phyloP scores from a whole-genome alignment of 1,140 invertebrate species.

The Drosophila watanabei region DNA sequence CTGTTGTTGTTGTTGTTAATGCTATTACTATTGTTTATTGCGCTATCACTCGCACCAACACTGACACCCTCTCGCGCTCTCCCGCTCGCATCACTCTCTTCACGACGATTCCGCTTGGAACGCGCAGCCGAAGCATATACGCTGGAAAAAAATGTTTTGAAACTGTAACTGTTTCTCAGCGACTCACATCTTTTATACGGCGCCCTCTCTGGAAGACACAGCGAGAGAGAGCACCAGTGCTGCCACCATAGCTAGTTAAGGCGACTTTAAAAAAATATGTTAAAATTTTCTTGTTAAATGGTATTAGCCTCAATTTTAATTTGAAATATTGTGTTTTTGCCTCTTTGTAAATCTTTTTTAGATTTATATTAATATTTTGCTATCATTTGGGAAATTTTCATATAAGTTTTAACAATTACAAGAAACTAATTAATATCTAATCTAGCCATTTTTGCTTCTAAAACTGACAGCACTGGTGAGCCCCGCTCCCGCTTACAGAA shows the following conservation, averaged over 20 bases:
- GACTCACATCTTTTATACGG: constrained; percentile 4
- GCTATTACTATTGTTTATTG: constrained; percentile 18
- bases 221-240: constrained; percentile 3
- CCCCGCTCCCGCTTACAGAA: constrained; percentile 17
- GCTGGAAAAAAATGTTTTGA: constrained; percentile 17
- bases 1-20: neutral
- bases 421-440: no score
- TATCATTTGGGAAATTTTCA: neutral
- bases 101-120: constrained; percentile 17
- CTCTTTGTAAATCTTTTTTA: neutral
- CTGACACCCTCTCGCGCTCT: constrained; percentile 4
- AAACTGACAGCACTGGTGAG: neutral
- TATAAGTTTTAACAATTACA: neutral
- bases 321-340: neutral
- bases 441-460: neutral
- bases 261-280: no score
- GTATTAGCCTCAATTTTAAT: neutral
- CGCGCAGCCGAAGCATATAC: constrained; percentile 17
- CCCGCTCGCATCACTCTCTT: constrained; percentile 9
- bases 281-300: neutral
- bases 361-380: neutral
- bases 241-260: neutral
- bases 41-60: constrained; percentile 29
- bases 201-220: constrained; percentile 55
- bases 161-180: constrained; percentile 13